phyloP scores from a whole-genome alignment of 1,140 invertebrate species.

The Drosophila tropicalis region DNA sequence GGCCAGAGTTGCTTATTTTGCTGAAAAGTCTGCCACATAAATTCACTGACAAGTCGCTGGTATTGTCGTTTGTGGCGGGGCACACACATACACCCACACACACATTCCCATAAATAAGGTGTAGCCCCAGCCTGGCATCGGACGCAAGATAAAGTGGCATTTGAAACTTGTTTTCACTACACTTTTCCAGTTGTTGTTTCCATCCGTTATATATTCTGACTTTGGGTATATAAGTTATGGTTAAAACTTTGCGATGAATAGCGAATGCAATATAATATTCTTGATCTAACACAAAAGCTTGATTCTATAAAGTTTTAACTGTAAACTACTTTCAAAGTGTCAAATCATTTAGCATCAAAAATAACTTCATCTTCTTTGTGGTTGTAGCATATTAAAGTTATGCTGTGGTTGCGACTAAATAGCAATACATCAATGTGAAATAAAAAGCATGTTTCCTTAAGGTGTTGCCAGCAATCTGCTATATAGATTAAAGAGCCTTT shows the following conservation, averaged over 20 bases:
- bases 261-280: conserved; percentile 8
- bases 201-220: conserved; percentile 26
- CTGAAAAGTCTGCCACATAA: conserved; percentile 75
- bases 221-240: conserved; percentile 23
- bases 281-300: not conserved
- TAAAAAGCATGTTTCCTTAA: too few relatives aligned
- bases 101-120: conserved; percentile 50
- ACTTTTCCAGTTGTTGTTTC: conserved; percentile 34
- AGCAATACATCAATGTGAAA: not conserved
- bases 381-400: not conserved
- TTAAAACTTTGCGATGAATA: conserved; percentile 28
- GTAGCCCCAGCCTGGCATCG: conserved; percentile 49
- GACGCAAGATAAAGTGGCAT: conserved; percentile 75
- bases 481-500: too few relatives aligned
- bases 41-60: conserved; percentile 61
- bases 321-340: not conserved
- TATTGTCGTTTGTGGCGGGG: conserved; percentile 38
- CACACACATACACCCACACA: conserved; percentile 20
- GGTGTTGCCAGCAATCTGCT: too few relatives aligned
- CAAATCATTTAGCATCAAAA: not conserved
- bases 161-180: conserved; percentile 67
- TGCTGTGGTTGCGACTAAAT: not conserved
- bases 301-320: conserved; percentile 5
- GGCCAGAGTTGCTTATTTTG: conserved; percentile 69
- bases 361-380: not conserved